Conservation (phyloP, 2,797 vertebrate genomes). For the Gouania willdenowi region DNA sequence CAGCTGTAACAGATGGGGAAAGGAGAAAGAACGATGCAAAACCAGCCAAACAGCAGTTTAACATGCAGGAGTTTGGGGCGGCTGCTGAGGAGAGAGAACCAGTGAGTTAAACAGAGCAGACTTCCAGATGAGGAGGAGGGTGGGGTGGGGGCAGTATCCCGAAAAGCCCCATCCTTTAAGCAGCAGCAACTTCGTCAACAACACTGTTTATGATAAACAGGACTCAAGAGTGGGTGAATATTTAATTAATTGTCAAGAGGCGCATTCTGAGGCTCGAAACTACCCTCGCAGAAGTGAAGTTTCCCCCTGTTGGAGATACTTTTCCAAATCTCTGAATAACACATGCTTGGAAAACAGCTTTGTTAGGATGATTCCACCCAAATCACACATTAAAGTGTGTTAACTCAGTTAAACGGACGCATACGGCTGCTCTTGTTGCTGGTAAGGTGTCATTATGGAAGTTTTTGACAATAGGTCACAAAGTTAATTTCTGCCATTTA, state of each 20-base stretch:
- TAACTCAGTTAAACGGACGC: constrained; percentile 15
- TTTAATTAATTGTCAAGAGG: constrained; percentile 42
- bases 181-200: constrained; percentile 17
- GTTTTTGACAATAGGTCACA: constrained; percentile 47
- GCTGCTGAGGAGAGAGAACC: constrained; percentile 59
- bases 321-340: constrained; percentile 27
- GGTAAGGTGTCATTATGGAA: constrained; percentile 30
- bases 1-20: constrained; percentile 74
- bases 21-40: constrained; percentile 78
- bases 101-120: constrained; percentile 46
- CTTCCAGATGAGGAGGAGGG: constrained; percentile 54
- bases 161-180: constrained; percentile 92
- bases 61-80: constrained; percentile 59
- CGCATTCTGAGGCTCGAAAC: constrained; percentile 25
- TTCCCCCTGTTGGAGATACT: constrained; percentile 46
- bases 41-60: constrained; percentile 74
- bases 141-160: constrained; percentile 69
- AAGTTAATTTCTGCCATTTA: constrained; percentile 37
- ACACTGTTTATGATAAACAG: constrained; percentile 24
- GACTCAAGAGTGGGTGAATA: constrained; percentile 20
- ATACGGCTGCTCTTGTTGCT: constrained; percentile 4
- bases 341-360: constrained; percentile 1
- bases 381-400: constrained; percentile 18
- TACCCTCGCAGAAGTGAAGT: constrained; percentile 34
- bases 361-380: constrained; percentile 19